phyloP scores from a whole-genome alignment of 1,140 invertebrate species.

The Drosophila triauraria region DNA sequence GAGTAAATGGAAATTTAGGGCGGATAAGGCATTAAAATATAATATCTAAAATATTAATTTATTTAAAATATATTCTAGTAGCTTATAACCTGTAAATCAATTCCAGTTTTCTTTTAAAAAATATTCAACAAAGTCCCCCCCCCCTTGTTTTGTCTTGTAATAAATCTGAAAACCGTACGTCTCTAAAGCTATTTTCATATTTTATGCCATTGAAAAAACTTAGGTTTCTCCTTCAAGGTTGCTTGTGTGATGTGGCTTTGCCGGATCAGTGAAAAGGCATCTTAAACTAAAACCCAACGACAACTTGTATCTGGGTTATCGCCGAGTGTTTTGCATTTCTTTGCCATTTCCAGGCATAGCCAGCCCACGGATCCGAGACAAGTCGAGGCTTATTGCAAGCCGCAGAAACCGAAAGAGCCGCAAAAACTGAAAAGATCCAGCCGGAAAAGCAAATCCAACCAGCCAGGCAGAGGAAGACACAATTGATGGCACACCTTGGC shows the following conservation, averaged over 20 bases:
- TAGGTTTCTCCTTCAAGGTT: slow-evolving; percentile 35
- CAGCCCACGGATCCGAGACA: slow-evolving; percentile 44
- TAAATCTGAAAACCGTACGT: slow-evolving; percentile 3
- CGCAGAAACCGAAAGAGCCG: slow-evolving; percentile 31
- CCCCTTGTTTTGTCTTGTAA: neutral
- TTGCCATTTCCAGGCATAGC: slow-evolving; percentile 45
- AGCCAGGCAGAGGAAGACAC: slow-evolving; percentile 53
- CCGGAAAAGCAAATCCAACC: slow-evolving; percentile 45
- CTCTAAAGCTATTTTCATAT: neutral
- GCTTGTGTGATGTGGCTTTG: slow-evolving; percentile 30
- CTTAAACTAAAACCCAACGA: slow-evolving; percentile 13
- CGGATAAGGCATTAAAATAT: neutral
- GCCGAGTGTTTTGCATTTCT: slow-evolving; percentile 57
- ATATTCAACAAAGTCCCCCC: neutral
- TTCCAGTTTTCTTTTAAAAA: too few species aligned
- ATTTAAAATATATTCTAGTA: neutral
- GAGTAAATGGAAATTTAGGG: neutral
- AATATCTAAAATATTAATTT: neutral
- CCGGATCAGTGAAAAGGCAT: slow-evolving; percentile 31
- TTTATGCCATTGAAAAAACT: neutral
- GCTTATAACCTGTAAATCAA: neutral
- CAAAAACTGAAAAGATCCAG: slow-evolving; percentile 41
- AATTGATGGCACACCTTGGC: slow-evolving; percentile 83
- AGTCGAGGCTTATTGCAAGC: slow-evolving; percentile 35
- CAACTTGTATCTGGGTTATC: slow-evolving; percentile 64